Evolutionary conservation across 2,888 invertebrate species (phyloP).

Genomic region (Odontocolon sp.): DNA sequence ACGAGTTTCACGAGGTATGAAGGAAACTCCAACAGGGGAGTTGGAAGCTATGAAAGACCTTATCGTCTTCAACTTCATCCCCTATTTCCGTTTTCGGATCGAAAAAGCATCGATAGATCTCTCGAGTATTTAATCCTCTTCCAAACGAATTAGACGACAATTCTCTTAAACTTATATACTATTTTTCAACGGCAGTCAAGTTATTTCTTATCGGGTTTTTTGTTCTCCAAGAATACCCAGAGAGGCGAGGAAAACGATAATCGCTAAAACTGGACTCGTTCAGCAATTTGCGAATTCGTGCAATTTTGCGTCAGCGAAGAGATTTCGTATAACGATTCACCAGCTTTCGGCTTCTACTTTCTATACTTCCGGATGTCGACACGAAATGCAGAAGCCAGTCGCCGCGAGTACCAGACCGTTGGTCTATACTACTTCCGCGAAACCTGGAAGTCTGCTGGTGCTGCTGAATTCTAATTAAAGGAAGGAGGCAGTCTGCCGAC

Average conservation of each 20-base stretch:
- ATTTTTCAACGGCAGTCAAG: slow-evolving; percentile 15
- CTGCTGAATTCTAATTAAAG: slow-evolving; percentile 76
- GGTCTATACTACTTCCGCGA: slow-evolving; percentile 56
- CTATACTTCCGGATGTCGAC: too few relatives aligned
- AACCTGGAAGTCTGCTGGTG: slow-evolving; percentile 69
- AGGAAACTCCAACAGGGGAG: too few relatives aligned
- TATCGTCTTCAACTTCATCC: slow-evolving; percentile 14
- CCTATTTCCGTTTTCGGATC: slow-evolving; percentile 8
- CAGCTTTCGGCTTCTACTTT: slow-evolving; percentile 29
- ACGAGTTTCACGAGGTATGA: slow-evolving; percentile 15
- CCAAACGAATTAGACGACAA: slow-evolving; percentile 29
- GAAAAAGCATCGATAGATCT: neutral
- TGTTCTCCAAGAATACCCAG: slow-evolving; percentile 2
- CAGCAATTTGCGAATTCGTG: slow-evolving; percentile 42
- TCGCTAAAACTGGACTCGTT: slow-evolving; percentile 11
- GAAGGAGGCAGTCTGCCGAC: slow-evolving; percentile 66
- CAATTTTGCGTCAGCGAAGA: slow-evolving; percentile 25
- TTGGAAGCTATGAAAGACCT: slow-evolving; percentile 15
- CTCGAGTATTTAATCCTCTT: slow-evolving; percentile 31
- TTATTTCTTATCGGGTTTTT: slow-evolving; percentile 33
- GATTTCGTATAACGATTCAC: slow-evolving; percentile 35
- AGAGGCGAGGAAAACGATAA: neutral
- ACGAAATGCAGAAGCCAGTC: too few relatives aligned
- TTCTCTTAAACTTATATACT: slow-evolving; percentile 34
- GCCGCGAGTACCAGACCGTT: neutral